These are phyloP conservation scores for Rhinolophus sinicus DNA, from an alignment of 2,113 vertebrate species.

Conservation along the genomic window DNA sequence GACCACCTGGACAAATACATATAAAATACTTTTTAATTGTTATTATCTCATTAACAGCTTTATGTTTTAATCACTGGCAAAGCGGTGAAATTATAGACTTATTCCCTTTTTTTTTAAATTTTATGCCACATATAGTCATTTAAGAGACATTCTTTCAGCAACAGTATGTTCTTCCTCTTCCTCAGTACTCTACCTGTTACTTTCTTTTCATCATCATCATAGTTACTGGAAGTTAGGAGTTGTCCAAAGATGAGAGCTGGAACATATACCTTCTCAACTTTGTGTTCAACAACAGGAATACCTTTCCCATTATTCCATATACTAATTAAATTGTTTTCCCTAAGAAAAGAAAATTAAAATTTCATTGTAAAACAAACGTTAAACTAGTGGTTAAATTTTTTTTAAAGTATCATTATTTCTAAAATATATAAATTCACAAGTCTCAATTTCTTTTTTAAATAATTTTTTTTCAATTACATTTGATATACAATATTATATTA, in stretches of 20 bases:
- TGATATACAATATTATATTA: too few relatives aligned
- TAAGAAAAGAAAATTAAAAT: slow-evolving; percentile 74
- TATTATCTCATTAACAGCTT: slow-evolving; percentile 20
- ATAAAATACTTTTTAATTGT: background rate
- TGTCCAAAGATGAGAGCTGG: slow-evolving; percentile 99
- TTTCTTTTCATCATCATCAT: slow-evolving; percentile 97
- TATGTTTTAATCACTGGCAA: slow-evolving; percentile 45
- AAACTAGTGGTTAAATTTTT: slow-evolving; percentile 37
- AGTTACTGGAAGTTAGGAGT: slow-evolving; percentile 98
- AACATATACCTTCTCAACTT: slow-evolving; percentile 97
- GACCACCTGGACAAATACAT: slow-evolving; percentile 89
- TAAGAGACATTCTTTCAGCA: slow-evolving; percentile 4
- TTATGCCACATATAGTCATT: slow-evolving; percentile 6
- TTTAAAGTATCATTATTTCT: slow-evolving; percentile 44
- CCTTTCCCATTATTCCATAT: slow-evolving; percentile 99
- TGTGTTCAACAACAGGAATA: slow-evolving; percentile 98
- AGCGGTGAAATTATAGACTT: slow-evolving; percentile 19
- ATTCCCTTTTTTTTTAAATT: slow-evolving; percentile 19
- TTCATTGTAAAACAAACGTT: slow-evolving; percentile 54
- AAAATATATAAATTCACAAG: slow-evolving; percentile 18
- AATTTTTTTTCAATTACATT: too few relatives aligned
- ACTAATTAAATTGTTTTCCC: slow-evolving; percentile 96
- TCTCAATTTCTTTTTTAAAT: background rate
- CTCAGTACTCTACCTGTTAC: slow-evolving; percentile 93
- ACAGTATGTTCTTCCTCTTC: slow-evolving; percentile 10